Conservation (phyloP, 53 echinoderm and acorn worm genomes). For the Zoroaster sp. region DNA sequence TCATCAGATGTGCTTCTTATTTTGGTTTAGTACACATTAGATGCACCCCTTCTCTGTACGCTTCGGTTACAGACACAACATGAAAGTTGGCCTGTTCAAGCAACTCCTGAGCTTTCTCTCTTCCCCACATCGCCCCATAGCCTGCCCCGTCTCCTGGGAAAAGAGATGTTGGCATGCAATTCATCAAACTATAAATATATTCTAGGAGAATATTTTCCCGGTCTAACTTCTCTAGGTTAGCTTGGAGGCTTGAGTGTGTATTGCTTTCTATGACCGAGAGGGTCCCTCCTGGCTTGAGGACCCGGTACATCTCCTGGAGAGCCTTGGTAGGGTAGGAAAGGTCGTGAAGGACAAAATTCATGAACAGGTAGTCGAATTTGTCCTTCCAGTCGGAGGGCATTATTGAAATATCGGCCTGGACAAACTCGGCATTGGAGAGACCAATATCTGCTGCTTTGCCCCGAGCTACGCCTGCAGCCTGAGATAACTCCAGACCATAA, state of each 20-base stretch:
- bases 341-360: conserved; percentile 69
- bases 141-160: conserved; percentile 56
- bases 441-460: not conserved
- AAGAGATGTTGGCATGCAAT: conserved; percentile 72
- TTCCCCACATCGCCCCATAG: conserved; percentile 78
- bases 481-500: conserved; percentile 53
- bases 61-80: not conserved
- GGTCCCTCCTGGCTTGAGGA: conserved; percentile 54
- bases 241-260: conserved; percentile 38
- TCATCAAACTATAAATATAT: conserved; percentile 64
- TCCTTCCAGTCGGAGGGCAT: conserved; percentile 61
- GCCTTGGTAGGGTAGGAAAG: conserved; percentile 43
- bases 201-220: not conserved
- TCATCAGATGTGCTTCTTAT: no score
- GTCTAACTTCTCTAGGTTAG: conserved; percentile 32
- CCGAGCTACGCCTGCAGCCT: not conserved
- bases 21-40: conserved; percentile 13
- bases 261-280: conserved; percentile 58
- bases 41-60: not conserved
- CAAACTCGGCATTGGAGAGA: conserved; percentile 55
- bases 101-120: conserved; percentile 61
- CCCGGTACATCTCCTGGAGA: conserved; percentile 52
- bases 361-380: conserved; percentile 69
- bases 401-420: conserved; percentile 23
- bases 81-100: conserved; percentile 15